Evolutionary conservation across 1,140 invertebrate species (phyloP).

Genomic region (Cydia pomonella): DNA sequence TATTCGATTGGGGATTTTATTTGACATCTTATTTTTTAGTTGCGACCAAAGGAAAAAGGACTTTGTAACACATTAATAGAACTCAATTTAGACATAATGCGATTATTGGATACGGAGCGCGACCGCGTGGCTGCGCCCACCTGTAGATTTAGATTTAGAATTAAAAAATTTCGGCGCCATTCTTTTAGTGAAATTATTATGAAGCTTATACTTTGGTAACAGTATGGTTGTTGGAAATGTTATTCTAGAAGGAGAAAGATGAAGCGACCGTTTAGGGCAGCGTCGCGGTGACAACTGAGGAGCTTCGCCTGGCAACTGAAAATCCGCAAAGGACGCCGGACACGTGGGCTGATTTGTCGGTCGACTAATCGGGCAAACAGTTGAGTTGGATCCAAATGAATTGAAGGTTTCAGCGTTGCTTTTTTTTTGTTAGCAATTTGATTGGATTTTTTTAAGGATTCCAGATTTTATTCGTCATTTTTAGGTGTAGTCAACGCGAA

Average conservation of each 20-base stretch:
- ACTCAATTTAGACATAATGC: background rate
- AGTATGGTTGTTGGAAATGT: conserved; percentile 40
- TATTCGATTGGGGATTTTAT: background rate
- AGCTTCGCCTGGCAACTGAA: conserved; percentile 46
- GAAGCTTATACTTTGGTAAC: background rate
- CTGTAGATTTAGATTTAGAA: conserved; percentile 7
- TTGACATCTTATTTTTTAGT: background rate
- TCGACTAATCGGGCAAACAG: conserved; percentile 23
- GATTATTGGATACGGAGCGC: background rate
- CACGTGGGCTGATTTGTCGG: conserved; percentile 38
- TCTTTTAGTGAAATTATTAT: conserved; percentile 35
- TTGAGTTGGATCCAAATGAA: conserved; percentile 2
- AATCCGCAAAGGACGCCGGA: conserved; percentile 56
- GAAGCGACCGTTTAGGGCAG: conserved; percentile 47
- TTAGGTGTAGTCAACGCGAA: too few relatives aligned
- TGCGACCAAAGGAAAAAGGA: background rate
- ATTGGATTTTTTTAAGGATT: conserved; percentile 13
- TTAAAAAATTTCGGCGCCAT: conserved; percentile 41
- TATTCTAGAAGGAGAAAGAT: conserved; percentile 38
- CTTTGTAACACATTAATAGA: conserved; percentile 1
- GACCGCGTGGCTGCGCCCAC: conserved; percentile 17
- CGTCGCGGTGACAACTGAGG: conserved; percentile 53
- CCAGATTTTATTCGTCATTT: background rate
- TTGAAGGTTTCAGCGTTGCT: background rate
- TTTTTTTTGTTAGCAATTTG: conserved; percentile 13